Conservation (phyloP, 2,797 vertebrate genomes). For the Neosalanx taihuensis region DNA sequence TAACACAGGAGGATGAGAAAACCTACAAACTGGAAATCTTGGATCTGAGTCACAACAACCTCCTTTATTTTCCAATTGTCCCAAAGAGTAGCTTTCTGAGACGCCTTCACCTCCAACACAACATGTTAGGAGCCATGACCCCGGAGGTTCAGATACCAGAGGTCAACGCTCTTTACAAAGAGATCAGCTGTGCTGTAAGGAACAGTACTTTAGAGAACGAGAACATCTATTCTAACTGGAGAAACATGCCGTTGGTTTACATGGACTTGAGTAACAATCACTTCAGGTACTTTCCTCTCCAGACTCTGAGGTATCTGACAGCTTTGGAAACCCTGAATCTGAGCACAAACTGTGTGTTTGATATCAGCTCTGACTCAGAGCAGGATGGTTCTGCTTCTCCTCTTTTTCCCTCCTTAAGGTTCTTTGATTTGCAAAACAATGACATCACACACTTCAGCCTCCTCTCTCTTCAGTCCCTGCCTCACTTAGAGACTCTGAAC, state of each 20-base stretch:
- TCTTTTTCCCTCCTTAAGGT: constrained; percentile 59
- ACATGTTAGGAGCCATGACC: constrained; percentile 64
- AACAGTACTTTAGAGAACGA: constrained; percentile 36
- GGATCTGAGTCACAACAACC: constrained; percentile 78
- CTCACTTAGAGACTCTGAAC: constrained; percentile 64
- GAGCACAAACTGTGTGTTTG: constrained; percentile 74
- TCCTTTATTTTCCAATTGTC: constrained; percentile 74
- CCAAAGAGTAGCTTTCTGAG: constrained; percentile 60
- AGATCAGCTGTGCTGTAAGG: constrained; percentile 46
- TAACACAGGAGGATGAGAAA: constrained; percentile 40
- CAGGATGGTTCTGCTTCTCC: constrained; percentile 37
- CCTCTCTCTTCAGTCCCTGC: constrained; percentile 56
- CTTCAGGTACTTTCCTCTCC: constrained; percentile 67
- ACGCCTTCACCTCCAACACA: constrained; percentile 77
- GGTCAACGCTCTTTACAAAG: constrained; percentile 54
- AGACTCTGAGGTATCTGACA: constrained; percentile 66
- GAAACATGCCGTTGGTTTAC: constrained; percentile 53
- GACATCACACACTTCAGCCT: constrained; percentile 56
- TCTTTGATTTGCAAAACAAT: constrained; percentile 66
- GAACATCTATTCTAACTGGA: constrained; percentile 36
- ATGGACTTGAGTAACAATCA: constrained; percentile 80
- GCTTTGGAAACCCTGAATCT: constrained; percentile 72
- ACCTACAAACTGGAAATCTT: constrained; percentile 70
- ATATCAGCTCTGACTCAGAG: constrained; percentile 54
- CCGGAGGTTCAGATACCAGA: constrained; percentile 54